Conservation (phyloP, 2,888 invertebrate genomes). For the Caenorhabditis sp. region DNA sequence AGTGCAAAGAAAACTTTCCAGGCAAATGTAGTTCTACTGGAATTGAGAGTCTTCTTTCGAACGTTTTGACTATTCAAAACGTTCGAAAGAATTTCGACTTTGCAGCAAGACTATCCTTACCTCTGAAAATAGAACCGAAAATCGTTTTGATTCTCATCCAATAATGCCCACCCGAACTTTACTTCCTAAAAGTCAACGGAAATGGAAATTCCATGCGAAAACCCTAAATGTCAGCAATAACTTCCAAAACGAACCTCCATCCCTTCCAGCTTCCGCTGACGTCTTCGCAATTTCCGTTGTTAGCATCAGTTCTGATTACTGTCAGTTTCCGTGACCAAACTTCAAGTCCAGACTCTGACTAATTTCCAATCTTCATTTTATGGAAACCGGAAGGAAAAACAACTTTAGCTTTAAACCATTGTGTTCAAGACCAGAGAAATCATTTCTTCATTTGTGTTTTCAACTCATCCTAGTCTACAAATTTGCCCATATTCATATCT, state of each 20-base stretch:
- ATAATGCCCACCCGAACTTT: neutral
- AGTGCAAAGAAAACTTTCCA: no score
- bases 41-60: no score
- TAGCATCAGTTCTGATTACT: neutral
- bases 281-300: constrained; percentile 1
- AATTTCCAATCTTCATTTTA: neutral
- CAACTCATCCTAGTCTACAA: constrained; percentile 7
- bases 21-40: no score
- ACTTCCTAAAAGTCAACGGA: no score
- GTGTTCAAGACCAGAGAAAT: constrained; percentile 8
- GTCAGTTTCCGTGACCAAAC: neutral
- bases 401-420: constrained; percentile 13
- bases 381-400: constrained; percentile 32
- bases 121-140: no score
- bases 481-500: constrained; percentile 15
- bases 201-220: neutral
- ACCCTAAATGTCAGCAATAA: neutral
- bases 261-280: neutral
- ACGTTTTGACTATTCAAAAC: no score
- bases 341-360: neutral
- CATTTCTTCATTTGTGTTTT: constrained; percentile 2
- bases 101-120: no score
- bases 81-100: no score
- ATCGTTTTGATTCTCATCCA: no score
- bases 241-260: neutral